Evolutionary conservation across 2,888 invertebrate species (phyloP).

Genomic region (Drosophila limbata): DNA sequence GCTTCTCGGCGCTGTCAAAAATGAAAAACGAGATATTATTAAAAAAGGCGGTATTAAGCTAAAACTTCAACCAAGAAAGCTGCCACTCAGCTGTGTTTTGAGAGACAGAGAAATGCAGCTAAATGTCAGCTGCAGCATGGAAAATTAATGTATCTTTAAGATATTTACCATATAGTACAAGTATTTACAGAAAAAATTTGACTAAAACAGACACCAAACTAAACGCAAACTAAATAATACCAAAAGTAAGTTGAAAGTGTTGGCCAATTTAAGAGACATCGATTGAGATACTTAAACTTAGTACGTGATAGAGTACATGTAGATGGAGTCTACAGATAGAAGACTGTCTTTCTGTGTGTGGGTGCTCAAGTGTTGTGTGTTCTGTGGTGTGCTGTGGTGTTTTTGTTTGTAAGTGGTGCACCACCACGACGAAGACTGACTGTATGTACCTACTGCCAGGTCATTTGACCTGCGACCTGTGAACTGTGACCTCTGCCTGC

Average conservation of each 20-base stretch:
- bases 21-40: constrained; percentile 27
- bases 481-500: constrained; percentile 35
- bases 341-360: constrained; percentile 14
- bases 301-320: constrained; percentile 6
- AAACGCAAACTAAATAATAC: constrained; percentile 40
- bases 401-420: constrained; percentile 37
- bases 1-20: constrained; percentile 90
- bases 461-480: constrained; percentile 45
- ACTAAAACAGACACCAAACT: constrained; percentile 67
- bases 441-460: constrained; percentile 41
- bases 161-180: constrained; percentile 16
- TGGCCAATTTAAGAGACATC: constrained; percentile 42
- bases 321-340: constrained; percentile 16
- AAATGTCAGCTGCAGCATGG: constrained; percentile 25
- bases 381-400: constrained; percentile 20
- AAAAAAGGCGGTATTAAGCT: not conserved
- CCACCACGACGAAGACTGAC: constrained; percentile 1
- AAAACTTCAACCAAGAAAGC: not conserved
- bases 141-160: constrained; percentile 13
- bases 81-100: constrained; percentile 1
- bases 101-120: constrained; percentile 15
- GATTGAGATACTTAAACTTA: constrained; percentile 23
- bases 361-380: constrained; percentile 19
- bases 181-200: constrained; percentile 61
- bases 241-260: constrained; percentile 38